These are phyloP conservation scores for Drosophila bocki DNA, from an alignment of 1,140 invertebrate species.

Conservation along the genomic window DNA sequence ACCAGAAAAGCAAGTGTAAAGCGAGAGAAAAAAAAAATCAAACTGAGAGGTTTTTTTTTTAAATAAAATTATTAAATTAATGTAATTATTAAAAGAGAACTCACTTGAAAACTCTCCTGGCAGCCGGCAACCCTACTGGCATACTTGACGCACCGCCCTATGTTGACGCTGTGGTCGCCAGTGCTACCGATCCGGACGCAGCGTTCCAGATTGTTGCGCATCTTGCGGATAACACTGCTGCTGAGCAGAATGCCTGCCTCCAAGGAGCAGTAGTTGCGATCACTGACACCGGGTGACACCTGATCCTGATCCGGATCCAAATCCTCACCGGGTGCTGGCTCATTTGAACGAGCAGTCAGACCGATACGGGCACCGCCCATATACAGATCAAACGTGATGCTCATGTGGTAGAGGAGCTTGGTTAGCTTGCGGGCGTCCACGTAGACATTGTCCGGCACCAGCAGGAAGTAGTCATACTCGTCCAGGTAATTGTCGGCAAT, in stretches of 20 bases:
- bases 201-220: slow-evolving; percentile 92
- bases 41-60: too few species aligned
- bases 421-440: slow-evolving; percentile 90
- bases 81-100: neutral
- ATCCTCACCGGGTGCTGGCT: slow-evolving; percentile 6
- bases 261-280: slow-evolving; percentile 85
- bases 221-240: slow-evolving; percentile 90
- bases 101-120: slow-evolving; percentile 86
- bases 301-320: neutral
- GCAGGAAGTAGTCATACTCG: slow-evolving; percentile 95
- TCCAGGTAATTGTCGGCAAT: slow-evolving; percentile 94
- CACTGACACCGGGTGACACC: slow-evolving; percentile 41
- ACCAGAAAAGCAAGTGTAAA: too few species aligned
- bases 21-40: too few species aligned
- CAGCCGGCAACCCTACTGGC: slow-evolving; percentile 88
- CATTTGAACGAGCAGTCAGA: slow-evolving; percentile 7
- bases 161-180: slow-evolving; percentile 91
- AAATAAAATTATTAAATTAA: too few species aligned
- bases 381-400: slow-evolving; percentile 93
- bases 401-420: slow-evolving; percentile 90
- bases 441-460: slow-evolving; percentile 93
- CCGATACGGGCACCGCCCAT: slow-evolving; percentile 86
- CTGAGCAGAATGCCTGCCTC: slow-evolving; percentile 91
- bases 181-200: slow-evolving; percentile 94
- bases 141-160: slow-evolving; percentile 92